phyloP scores from a whole-genome alignment of 2,888 invertebrate species.

The Acronicta leporina region DNA sequence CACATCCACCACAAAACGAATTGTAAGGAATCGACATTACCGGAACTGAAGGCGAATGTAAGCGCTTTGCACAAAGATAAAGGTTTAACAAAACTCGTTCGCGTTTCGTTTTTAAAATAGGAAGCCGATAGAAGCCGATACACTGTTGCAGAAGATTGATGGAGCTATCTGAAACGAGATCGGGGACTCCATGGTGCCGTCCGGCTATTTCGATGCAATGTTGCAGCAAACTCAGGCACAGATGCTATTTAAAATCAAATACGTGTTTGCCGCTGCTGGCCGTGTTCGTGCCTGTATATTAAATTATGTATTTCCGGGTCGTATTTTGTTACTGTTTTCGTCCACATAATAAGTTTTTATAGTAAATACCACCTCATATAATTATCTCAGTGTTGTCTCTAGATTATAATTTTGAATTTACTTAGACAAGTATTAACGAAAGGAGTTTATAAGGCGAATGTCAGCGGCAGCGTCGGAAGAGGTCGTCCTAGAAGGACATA shows the following conservation, averaged over 20 bases:
- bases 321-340: neutral
- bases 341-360: neutral
- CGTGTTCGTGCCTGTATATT: constrained; percentile 37
- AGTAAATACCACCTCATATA: too few species aligned
- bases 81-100: constrained; percentile 64
- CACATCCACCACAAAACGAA: constrained; percentile 42
- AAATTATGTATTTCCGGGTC: constrained; percentile 35
- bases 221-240: constrained; percentile 63
- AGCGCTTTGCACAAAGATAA: constrained; percentile 62
- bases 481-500: too few species aligned
- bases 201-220: constrained; percentile 64
- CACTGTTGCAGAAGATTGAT: constrained; percentile 84
- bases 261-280: constrained; percentile 55
- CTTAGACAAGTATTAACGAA: too few species aligned
- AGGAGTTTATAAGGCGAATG: too few species aligned
- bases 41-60: constrained; percentile 52
- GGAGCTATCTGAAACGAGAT: constrained; percentile 83
- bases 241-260: constrained; percentile 72
- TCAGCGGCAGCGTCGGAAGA: too few species aligned
- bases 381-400: too few species aligned
- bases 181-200: constrained; percentile 70
- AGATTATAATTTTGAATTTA: too few species aligned
- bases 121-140: constrained; percentile 77
- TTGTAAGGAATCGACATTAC: constrained; percentile 53
- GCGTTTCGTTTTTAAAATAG: constrained; percentile 68